Conservation (phyloP, 1,140 invertebrate species). For the Danaus plexippus region DNA sequence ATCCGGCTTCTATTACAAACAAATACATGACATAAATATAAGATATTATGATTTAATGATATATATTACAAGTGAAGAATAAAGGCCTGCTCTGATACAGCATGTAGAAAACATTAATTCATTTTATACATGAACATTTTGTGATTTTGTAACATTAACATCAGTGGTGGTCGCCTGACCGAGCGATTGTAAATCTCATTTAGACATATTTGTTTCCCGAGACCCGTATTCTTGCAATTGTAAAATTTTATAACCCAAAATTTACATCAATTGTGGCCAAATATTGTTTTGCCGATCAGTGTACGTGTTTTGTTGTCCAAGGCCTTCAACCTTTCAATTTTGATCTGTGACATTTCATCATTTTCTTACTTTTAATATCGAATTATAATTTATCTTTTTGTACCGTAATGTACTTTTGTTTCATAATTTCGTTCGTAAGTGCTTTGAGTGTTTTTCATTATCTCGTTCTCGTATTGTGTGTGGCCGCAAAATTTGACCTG, state of each 20-base stretch:
- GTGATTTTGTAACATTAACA: constrained; percentile 9
- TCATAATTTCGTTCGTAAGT: constrained; percentile 7
- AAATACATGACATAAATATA: constrained; percentile 3
- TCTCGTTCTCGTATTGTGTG: constrained; percentile 5
- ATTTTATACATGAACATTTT: not conserved
- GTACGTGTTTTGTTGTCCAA: constrained; percentile 28
- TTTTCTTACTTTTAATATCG: constrained; percentile 31
- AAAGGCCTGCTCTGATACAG: too few species aligned
- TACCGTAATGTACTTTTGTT: constrained; percentile 7
- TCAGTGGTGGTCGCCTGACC: constrained; percentile 10
- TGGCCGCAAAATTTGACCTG: constrained; percentile 9
- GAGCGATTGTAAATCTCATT: constrained; percentile 13
- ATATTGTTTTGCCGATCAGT: constrained; percentile 31
- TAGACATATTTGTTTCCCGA: constrained; percentile 11
- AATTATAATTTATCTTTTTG: constrained; percentile 23
- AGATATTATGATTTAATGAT: too few species aligned
- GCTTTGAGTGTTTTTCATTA: constrained; percentile 3
- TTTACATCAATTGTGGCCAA: constrained; percentile 39
- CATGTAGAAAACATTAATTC: too few species aligned
- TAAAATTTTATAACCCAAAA: constrained; percentile 56
- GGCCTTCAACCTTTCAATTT: constrained; percentile 24
- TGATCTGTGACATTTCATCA: constrained; percentile 23
- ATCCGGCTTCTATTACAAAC: constrained; percentile 14
- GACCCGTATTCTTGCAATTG: constrained; percentile 36
- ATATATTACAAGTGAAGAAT: too few species aligned